These are phyloP conservation scores for Andrena praecox DNA, from an alignment of 2,888 invertebrate genomes.

Conservation along the genomic window DNA sequence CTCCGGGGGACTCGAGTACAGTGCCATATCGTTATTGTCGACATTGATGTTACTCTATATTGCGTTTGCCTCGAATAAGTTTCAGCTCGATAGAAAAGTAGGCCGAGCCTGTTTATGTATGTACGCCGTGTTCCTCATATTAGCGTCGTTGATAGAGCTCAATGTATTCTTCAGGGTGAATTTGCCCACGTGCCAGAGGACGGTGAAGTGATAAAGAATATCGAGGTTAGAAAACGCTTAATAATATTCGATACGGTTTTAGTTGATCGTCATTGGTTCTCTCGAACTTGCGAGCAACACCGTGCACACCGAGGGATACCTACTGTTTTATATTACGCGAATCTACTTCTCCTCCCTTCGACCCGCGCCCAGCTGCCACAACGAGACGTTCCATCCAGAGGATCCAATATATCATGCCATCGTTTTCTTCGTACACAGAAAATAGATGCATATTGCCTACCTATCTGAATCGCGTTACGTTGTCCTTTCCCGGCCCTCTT, in stretches of 20 bases:
- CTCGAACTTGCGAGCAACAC: slow-evolving; percentile 59
- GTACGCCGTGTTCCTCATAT: slow-evolving; percentile 94
- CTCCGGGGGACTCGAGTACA: slow-evolving; percentile 96
- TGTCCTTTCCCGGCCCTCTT: neutral
- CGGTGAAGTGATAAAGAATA: slow-evolving; percentile 79
- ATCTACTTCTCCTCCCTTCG: slow-evolving; percentile 28
- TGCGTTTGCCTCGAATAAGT: slow-evolving; percentile 94
- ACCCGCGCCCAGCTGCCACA: neutral
- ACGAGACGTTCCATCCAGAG: neutral
- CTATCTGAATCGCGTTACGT: neutral
- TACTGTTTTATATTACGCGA: slow-evolving; percentile 62
- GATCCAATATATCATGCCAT: slow-evolving; percentile 17
- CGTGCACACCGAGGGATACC: slow-evolving; percentile 58
- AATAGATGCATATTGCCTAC: neutral
- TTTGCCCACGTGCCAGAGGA: slow-evolving; percentile 91
- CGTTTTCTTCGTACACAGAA: neutral
- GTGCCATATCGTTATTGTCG: slow-evolving; percentile 94
- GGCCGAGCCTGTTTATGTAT: slow-evolving; percentile 94
- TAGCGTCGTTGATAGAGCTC: slow-evolving; percentile 96
- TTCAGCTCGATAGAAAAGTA: slow-evolving; percentile 93
- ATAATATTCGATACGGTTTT: slow-evolving; percentile 64
- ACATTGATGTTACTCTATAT: slow-evolving; percentile 94
- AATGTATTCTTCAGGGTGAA: slow-evolving; percentile 97
- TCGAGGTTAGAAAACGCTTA: slow-evolving; percentile 39
- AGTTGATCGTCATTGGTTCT: slow-evolving; percentile 60